Evolutionary conservation across 2,797 vertebrate species (phyloP).

Genomic region (Carcharodon carcharias): DNA sequence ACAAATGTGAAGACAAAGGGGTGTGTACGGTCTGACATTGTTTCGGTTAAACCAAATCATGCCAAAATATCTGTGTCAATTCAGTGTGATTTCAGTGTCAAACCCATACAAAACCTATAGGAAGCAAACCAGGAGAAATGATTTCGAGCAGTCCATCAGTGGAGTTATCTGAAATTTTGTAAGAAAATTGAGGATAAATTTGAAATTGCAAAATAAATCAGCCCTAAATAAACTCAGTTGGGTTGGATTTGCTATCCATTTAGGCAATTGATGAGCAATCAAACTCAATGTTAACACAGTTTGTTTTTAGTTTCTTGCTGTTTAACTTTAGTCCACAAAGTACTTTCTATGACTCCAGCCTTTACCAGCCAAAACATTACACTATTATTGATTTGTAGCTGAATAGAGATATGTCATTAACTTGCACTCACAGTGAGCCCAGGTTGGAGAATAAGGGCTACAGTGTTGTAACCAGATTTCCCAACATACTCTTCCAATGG

Average conservation of each 20-base stretch:
- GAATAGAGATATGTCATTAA: not conserved
- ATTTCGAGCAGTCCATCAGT: not conserved
- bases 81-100: not conserved
- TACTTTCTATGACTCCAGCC: not conserved
- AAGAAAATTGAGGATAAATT: not conserved
- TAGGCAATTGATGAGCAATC: not conserved
- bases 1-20: not conserved
- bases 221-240: not conserved
- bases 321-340: not conserved
- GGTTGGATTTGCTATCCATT: not conserved
- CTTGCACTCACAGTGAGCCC: not conserved
- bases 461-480: not conserved
- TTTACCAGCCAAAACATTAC: not conserved
- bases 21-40: not conserved
- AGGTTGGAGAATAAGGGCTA: not conserved
- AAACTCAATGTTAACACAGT: not conserved
- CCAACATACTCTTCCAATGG: not conserved
- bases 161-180: not conserved
- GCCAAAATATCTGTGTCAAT: not conserved
- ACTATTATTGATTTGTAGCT: not conserved
- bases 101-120: not conserved
- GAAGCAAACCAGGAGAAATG: not conserved
- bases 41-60: not conserved
- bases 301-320: not conserved
- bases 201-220: not conserved